Evolutionary conservation across 2,797 vertebrate genomes (phyloP), one percentile per base, ranked within the genome.

Genomic region (Sebastes cheni): DNA sequence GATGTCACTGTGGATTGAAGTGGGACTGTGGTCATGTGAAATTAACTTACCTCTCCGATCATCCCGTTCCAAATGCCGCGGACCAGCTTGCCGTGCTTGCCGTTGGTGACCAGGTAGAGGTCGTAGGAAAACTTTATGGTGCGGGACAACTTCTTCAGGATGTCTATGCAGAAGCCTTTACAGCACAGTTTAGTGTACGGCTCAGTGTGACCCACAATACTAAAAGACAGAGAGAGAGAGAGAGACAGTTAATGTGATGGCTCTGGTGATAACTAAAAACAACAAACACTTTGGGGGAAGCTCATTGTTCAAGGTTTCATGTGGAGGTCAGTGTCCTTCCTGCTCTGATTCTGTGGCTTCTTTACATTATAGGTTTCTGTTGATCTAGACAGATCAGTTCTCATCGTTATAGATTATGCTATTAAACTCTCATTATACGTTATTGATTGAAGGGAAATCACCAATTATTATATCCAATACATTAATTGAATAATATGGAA

Each of bases 81-180:
- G 59, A 99, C 98, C 8, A 97, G 95, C 91, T 99, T 99, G 65
- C 99, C 99, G 0, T 99, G 99, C 61, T 99, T 99, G 72, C 99
- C 99, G 0, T 99, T 99, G 93, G 99, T 99, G 90, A 99, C 99
- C 87, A 99, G 95, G 92, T 99, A 99, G 76, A 99, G 97, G 93
- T 99, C 98, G 0, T 99, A 99, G 89, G 98, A 99, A 92, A 99
- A 99, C 95, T 97, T 99, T 5, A 99, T 97, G 3, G 86, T 94
- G 76, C 97, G 97, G 75, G 99, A 98, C 81, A 99, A 86, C 89
- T 98, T 99, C 96, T 99, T 99, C 77, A 99, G 95, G 92, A 99
- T 99, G 93, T 99, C 99, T 0, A 99, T 99, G 94, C 99, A 99
- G 96, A 99, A 99, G 6, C 99, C 99, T 86, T 99, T 99, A 84